Evolutionary conservation across 1,140 invertebrate species (phyloP).

Genomic region (Helicorthomorpha holstii): DNA sequence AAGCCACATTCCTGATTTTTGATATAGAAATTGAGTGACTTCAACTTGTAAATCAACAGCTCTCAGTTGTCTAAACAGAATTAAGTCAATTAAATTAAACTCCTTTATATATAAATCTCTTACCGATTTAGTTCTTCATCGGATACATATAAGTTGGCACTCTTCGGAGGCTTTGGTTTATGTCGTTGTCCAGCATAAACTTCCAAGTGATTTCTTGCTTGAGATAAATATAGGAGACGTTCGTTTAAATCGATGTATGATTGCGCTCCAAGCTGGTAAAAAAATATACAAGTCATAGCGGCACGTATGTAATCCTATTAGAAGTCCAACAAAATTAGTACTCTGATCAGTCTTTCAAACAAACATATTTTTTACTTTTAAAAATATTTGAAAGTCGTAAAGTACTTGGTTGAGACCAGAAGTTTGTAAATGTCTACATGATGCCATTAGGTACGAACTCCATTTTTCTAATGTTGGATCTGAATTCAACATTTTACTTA

Average conservation of each 20-base stretch:
- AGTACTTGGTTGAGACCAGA: background rate
- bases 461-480: background rate
- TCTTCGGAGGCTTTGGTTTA: no score
- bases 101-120: no score
- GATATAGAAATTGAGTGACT: background rate
- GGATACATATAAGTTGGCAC: no score
- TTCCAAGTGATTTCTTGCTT: background rate
- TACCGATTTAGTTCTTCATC: no score
- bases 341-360: no score
- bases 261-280: background rate
- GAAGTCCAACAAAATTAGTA: background rate
- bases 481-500: no score
- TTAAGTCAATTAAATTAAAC: background rate
- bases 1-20: no score
- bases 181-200: no score
- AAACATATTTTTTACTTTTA: no score
- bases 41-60: background rate
- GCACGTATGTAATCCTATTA: background rate
- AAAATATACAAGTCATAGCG: background rate
- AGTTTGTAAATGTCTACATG: background rate
- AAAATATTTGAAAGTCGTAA: background rate
- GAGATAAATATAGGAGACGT: background rate
- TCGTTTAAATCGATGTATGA: background rate
- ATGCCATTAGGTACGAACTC: background rate
- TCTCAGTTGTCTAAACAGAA: background rate